phyloP scores from a whole-genome alignment of 2,888 invertebrate genomes.

The Poecilus cupreus region DNA sequence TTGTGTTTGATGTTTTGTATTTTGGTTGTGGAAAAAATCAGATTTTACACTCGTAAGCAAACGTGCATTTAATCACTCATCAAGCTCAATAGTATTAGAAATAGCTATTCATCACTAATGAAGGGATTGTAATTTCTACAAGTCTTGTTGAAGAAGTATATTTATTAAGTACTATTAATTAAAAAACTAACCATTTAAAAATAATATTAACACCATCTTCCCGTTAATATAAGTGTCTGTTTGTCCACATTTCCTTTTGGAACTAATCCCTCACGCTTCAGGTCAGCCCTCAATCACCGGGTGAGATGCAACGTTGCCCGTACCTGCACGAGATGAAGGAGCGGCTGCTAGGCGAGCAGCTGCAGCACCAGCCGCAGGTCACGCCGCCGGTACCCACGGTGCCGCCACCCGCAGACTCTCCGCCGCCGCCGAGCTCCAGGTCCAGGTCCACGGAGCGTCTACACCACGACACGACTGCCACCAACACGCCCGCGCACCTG shows the following conservation, averaged over 20 bases:
- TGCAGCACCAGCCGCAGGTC: constrained; percentile 69
- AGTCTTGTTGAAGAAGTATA: no score
- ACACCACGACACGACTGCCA: constrained; percentile 60
- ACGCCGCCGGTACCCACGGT: constrained; percentile 75
- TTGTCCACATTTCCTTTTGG: not conserved
- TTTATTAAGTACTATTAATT: no score
- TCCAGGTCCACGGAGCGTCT: constrained; percentile 69
- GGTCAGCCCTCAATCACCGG: constrained; percentile 4
- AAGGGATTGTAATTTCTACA: no score
- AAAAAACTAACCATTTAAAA: no score
- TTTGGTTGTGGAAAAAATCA: no score
- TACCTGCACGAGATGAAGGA: constrained; percentile 96
- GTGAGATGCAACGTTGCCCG: constrained; percentile 87
- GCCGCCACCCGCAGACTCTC: constrained; percentile 74
- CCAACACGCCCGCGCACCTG: constrained; percentile 23
- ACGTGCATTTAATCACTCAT: no score
- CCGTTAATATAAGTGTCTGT: not conserved
- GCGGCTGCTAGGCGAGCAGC: constrained; percentile 85
- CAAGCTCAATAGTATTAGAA: no score
- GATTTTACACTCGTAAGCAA: no score
- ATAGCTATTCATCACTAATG: no score
- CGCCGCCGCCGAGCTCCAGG: constrained; percentile 69
- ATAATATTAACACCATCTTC: no score
- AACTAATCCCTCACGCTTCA: constrained; percentile 11
- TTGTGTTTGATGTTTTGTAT: no score